Evolutionary conservation across 2,797 vertebrate species (phyloP), one percentile per base, ranked within the genome.

Genomic region (Macroramphosus scolopax): DNA sequence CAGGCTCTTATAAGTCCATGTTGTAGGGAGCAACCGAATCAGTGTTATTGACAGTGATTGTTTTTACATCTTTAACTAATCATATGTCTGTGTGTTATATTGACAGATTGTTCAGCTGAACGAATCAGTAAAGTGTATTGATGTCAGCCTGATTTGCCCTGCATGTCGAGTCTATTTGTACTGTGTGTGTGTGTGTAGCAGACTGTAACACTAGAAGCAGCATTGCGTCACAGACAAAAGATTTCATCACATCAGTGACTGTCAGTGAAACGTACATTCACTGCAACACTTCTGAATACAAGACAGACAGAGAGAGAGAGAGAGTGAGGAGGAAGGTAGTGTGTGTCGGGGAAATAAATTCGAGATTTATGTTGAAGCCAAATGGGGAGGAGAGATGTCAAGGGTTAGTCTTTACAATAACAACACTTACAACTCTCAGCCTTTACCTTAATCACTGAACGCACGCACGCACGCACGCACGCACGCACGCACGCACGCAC

Each of bases 301-400:
- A 48, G 68, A 34, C 28, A 17, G 17, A 51, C 37, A 32, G 13
- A 45, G n/a, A 13, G 30, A 29, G 17, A 51, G 25, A n/a, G 42
- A 43, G 50, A 41, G 39, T 14, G 36, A 11, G 36, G 44, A 51
- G 37, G 43, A 39, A 35, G 39, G 48, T 12, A 1, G 36, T 33
- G 44, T 51, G 63, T 49, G 42, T 40, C 47, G 63, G 31, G 64
- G 24, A 42, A 67, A 70, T 53, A 69, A 68, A 68, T 73, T 22
- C 43, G 43, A 54, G 63, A 47, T 57, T 73, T 1, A 42, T 41
- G 36, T 40, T 62, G 63, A 56, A 59, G 63, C 15, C 45, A n/a
- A 18, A 44, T 53, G 17, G 4, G 44, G 51, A 16, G 53, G 63
- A 62, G 62, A 67, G 55, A 63, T 55, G 68, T 75, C 63, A 59